phyloP scores from a whole-genome alignment of 2,113 vertebrate species.

The Chiloscyllium plagiosum region DNA sequence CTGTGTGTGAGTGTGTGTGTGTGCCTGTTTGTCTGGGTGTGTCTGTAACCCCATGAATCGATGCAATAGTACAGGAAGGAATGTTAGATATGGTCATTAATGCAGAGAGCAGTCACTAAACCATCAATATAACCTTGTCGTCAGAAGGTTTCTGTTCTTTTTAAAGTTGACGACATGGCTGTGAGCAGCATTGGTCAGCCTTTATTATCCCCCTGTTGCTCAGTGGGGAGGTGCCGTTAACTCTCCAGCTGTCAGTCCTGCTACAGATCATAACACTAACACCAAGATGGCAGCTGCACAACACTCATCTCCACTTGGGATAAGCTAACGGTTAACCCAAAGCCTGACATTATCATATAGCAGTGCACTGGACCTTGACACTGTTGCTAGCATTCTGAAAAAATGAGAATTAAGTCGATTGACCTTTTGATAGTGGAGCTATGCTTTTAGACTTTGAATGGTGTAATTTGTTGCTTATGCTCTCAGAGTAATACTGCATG shows the following conservation, averaged over 20 bases:
- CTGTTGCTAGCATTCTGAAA: neutral
- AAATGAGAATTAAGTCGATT: neutral
- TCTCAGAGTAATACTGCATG: no score
- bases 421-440: neutral
- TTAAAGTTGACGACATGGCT: neutral
- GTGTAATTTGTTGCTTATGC: neutral
- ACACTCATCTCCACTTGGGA: neutral
- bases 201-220: neutral
- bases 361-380: neutral
- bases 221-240: neutral
- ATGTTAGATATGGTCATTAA: neutral
- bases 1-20: neutral
- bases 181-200: neutral
- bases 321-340: no score
- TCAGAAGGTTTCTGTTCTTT: neutral
- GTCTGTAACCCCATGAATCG: neutral
- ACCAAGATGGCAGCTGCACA: neutral
- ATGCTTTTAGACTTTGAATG: neutral
- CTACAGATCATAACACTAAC: neutral
- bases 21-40: neutral
- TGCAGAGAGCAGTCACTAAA: neutral
- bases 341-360: neutral
- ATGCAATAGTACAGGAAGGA: neutral
- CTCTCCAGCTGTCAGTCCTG: neutral
- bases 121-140: neutral